Base-by-base conservation (phyloP, 92 coral and sea anemone species). In the Anthopleura xanthogrammica region DNA sequence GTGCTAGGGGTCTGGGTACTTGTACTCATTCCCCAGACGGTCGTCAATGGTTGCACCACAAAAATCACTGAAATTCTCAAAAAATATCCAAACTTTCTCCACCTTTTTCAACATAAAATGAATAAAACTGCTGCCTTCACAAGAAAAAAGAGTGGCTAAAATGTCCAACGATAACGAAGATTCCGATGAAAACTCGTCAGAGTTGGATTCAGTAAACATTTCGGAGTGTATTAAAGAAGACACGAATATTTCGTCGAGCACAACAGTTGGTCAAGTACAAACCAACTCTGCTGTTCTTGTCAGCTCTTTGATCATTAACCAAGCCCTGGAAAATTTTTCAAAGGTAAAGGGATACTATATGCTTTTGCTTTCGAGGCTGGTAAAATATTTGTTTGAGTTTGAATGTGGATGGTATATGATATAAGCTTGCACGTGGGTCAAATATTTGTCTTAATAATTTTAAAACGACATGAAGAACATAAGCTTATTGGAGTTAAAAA, bases 301-400 rank as follows among this genome's bases (percentile, higher is more conserved):
- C 6, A 55, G 88, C 20, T 78, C 83, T 22, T 48, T 85, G 68
- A 68, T 85, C 50, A 85, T 85, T 22, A 70, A 58, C 20, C 88
- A 85, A 54, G 88, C 88, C 8, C 82, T 85, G 78, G 83, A 78
- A 12, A 85, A 78, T 8, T 85, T 66, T 68, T 52, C 72, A 52
- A 65, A 78, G 83, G 88, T 85, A 79, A 41, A 19, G 10, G 77
- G 40, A 16, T 5, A n/a, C 8, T 81, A 43, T 22, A 40, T 41
- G 10, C 4, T 68, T 81, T 68, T 55, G 11, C 39, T 41, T 14
- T 56, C 6, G 16, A 16, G 3, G 82, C 0, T 6, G 82, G 10
- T 9, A 24, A 22, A 4, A 50, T 16, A 1, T 24, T 57, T 50
- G 1, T 79, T 41, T 12, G 0, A 52, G 8, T 55, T 57, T 77